Evolutionary conservation across 1,140 invertebrate species (phyloP), one percentile per base, ranked within the genome.

Genomic region (Brachionus angularis): DNA sequence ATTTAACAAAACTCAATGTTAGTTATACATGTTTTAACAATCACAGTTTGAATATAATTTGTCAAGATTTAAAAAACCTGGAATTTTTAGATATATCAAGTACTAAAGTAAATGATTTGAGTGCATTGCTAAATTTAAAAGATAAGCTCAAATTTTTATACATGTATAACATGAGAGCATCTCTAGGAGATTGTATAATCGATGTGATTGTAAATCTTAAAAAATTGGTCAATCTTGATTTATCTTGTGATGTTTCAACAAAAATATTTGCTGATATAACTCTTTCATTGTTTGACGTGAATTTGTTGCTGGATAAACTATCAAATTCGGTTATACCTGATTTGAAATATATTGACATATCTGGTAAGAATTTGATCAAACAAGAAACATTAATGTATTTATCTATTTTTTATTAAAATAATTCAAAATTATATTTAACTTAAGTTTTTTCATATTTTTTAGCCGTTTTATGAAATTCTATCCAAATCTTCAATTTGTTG

Each of bases 231-330:
- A 58, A 18, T 18, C 14, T 58, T 18, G 53, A 58, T 33, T 18
- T 58, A 36, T 58, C 53, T 10, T 58, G 53, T 42, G 53, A 58
- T 58, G 34, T 58, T n/a, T 58, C 53, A 14, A 39, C 53, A 14
- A 58, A 58, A 39, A 58, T 58, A 58, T 58, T 58, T 29, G 36
- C 53, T 23, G 53, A 58, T 39, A 58, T 58, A 34, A 39, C 53
- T 42, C 25, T 58, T 18, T 58, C 53, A 12, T 23, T 58, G 5
- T 58, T 58, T 23, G 53, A 58, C 39, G 53, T 58, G 5, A 58
- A 58, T 23, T 12, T 39, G 10, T 36, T 58, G 4, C 12, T 58
- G 10, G 16, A 58, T 42, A 34, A 33, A n/a, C 53, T 58, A 16
- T 7, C 34, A 18, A n/a, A 14, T 0, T 14, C 21, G 3, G 16